Percentiles rank a stretch among this genome's conserved stretches.
These are phyloP conservation scores for Glossosoma conforme DNA, from an alignment of 1,140 invertebrate genomes.

Conservation along the genomic window DNA sequence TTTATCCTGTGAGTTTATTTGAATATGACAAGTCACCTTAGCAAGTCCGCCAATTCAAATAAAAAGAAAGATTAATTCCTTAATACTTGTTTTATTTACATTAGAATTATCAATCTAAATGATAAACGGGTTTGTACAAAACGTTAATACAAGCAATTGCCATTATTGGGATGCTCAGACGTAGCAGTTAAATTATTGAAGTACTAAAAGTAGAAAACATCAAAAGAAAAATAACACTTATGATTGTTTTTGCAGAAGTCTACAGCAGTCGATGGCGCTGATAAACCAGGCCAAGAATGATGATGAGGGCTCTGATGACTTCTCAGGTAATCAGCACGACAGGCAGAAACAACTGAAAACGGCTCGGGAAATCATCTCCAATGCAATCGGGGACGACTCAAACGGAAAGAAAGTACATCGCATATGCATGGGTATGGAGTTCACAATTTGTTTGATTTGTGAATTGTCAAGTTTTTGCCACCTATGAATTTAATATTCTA, in stretches of 20 bases:
- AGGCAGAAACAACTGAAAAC: conserved; percentile 51
- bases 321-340: conserved; percentile 35
- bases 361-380: conserved; percentile 55
- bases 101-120: no score
- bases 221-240: background rate
- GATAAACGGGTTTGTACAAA: no score
- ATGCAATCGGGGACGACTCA: conserved; percentile 43
- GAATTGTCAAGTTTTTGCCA: no score
- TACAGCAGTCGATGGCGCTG: conserved; percentile 46
- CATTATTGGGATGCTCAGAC: no score
- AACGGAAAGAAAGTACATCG: conserved; percentile 36
- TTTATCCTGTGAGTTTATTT: no score
- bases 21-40: no score
- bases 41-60: no score
- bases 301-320: conserved; percentile 37
- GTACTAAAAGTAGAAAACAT: background rate
- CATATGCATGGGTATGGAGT: conserved; percentile 27
- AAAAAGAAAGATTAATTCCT: no score
- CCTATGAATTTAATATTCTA: no score
- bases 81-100: no score
- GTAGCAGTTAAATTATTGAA: background rate
- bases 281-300: conserved; percentile 42
- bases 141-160: no score
- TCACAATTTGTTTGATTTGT: background rate
- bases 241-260: conserved; percentile 31